Percentiles rank a stretch among this genome's conserved stretches.
Evolutionary conservation across 1,140 invertebrate species (phyloP).

Genomic region (Drosophila arawakana): DNA sequence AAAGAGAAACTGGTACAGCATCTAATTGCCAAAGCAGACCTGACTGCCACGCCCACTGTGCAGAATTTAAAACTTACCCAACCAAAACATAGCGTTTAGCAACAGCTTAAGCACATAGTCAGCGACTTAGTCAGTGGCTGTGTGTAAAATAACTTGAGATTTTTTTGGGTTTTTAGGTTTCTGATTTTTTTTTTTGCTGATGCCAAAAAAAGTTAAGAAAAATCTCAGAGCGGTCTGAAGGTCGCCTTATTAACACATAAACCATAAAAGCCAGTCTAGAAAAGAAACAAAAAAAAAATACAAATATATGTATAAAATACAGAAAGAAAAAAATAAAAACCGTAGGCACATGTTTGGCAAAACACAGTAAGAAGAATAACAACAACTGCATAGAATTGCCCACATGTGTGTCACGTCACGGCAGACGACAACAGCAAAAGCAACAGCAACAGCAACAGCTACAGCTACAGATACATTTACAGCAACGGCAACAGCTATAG

Average conservation of each 20-base stretch:
- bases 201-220: slow-evolving; percentile 51
- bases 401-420: slow-evolving; percentile 80
- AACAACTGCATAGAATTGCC: slow-evolving; percentile 74
- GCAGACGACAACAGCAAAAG: slow-evolving; percentile 67
- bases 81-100: slow-evolving; percentile 2
- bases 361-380: slow-evolving; percentile 46
- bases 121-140: neutral
- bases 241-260: slow-evolving; percentile 81
- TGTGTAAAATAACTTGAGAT: slow-evolving; percentile 26
- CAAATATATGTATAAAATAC: too few relatives aligned
- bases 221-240: slow-evolving; percentile 68
- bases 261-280: slow-evolving; percentile 70
- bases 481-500: slow-evolving; percentile 23
- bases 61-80: slow-evolving; percentile 4
- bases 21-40: neutral
- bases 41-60: slow-evolving; percentile 28
- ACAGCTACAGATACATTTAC: slow-evolving; percentile 22
- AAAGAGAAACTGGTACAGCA: neutral
- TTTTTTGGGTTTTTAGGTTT: slow-evolving; percentile 23
- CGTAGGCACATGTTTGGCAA: slow-evolving; percentile 79
- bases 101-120: slow-evolving; percentile 13
- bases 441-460: slow-evolving; percentile 13
- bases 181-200: slow-evolving; percentile 9
- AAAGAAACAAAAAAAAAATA: slow-evolving; percentile 10
- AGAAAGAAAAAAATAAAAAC: slow-evolving; percentile 35